Conservation (phyloP, 2,888 invertebrate genomes). For the Hanleya hanleyi region DNA sequence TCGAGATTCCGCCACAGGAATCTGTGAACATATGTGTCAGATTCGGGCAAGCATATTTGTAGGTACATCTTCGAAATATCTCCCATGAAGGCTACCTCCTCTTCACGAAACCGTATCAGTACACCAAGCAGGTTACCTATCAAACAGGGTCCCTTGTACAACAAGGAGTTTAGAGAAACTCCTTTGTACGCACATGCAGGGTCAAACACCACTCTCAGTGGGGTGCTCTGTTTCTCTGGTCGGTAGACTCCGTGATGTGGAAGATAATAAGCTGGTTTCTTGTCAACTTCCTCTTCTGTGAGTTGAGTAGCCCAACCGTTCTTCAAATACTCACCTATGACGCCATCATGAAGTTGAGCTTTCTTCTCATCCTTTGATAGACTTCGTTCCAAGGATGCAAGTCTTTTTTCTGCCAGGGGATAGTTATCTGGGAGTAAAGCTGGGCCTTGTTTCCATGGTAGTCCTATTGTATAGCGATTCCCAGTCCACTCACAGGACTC, state of each 20-base stretch:
- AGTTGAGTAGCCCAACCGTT: background rate
- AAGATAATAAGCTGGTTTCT: conserved; percentile 9
- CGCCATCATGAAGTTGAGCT: conserved; percentile 1
- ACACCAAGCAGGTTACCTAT: conserved; percentile 12
- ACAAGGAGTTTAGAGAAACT: conserved; percentile 2
- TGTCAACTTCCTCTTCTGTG: conserved; percentile 3
- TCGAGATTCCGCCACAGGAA: conserved; percentile 21
- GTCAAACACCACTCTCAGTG: conserved; percentile 21
- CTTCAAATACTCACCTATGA: conserved; percentile 3
- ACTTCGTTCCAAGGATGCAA: conserved; percentile 10
- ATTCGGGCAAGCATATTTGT: background rate
- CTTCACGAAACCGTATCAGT: background rate
- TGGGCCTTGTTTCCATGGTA: conserved; percentile 22
- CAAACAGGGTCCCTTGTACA: conserved; percentile 4
- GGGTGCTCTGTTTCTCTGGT: conserved; percentile 13
- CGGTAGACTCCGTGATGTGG: conserved; percentile 25
- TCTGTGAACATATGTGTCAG: conserved; percentile 1
- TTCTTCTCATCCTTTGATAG: background rate
- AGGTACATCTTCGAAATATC: conserved; percentile 15
- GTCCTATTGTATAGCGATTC: conserved; percentile 3
- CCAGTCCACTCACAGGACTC: background rate
- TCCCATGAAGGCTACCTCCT: conserved; percentile 15
- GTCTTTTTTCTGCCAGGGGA: conserved; percentile 12
- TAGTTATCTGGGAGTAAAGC: background rate
- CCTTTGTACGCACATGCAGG: conserved; percentile 13